These are phyloP conservation scores for Macheiramphus alcinus DNA, from an alignment of 2,113 vertebrate species.

Conservation along the genomic window DNA sequence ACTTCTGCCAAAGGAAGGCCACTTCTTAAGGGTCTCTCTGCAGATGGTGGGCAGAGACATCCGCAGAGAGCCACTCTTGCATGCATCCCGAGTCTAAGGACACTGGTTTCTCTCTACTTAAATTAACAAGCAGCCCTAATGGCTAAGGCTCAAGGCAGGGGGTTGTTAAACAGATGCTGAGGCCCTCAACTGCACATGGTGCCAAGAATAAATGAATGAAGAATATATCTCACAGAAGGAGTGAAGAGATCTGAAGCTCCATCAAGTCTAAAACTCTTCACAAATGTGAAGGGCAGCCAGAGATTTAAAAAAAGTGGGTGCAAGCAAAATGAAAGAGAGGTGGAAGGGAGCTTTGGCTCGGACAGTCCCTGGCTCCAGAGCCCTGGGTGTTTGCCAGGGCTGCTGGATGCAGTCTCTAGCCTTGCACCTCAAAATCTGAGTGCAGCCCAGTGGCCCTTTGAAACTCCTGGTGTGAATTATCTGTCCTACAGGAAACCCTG, in stretches of 20 bases:
- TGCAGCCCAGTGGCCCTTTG: neutral
- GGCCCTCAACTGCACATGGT: neutral
- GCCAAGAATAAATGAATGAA: neutral
- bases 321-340: neutral
- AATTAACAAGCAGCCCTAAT: neutral
- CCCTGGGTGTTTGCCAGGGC: neutral
- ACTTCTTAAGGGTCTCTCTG: neutral
- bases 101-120: neutral
- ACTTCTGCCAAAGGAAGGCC: neutral
- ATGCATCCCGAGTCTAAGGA: neutral
- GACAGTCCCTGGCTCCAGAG: neutral
- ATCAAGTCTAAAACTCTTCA: neutral
- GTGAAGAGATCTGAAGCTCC: neutral
- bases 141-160: neutral
- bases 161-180: neutral
- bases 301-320: neutral
- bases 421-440: neutral
- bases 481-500: conserved; percentile 2
- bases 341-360: neutral
- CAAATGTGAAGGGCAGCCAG: neutral
- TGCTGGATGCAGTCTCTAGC: neutral
- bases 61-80: neutral
- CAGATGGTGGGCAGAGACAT: neutral
- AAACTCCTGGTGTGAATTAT: conserved; percentile 4
- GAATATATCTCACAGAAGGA: neutral